A percentile compares a stretch with the other conserved stretches of the same genome.
These are phyloP conservation scores for Nomada lathburiana DNA, from an alignment of 2,888 invertebrate species.

Conservation along the genomic window DNA sequence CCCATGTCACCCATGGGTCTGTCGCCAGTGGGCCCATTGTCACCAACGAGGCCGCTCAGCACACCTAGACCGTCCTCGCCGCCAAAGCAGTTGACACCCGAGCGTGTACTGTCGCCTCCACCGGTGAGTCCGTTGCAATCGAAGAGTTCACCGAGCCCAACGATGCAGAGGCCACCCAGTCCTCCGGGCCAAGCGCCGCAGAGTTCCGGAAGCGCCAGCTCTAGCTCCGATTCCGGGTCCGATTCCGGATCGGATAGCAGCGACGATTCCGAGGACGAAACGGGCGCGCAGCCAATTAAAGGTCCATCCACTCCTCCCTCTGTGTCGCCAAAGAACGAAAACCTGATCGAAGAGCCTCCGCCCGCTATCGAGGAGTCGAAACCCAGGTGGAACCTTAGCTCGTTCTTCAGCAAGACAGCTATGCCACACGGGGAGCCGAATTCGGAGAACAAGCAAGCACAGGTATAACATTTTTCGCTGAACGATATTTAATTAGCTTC, in stretches of 20 bases:
- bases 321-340: constrained; percentile 75
- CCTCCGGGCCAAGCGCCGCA: constrained; percentile 85
- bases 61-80: constrained; percentile 68
- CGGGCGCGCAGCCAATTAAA: constrained; percentile 72
- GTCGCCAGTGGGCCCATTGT: constrained; percentile 77
- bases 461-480: constrained; percentile 57
- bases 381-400: constrained; percentile 83
- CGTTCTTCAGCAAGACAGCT: constrained; percentile 80
- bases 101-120: constrained; percentile 67
- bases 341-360: constrained; percentile 73
- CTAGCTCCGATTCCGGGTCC: constrained; percentile 88
- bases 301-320: constrained; percentile 83
- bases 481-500: background rate
- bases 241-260: constrained; percentile 87
- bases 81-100: constrained; percentile 67
- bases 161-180: constrained; percentile 78
- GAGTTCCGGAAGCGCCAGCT: constrained; percentile 86
- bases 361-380: constrained; percentile 84
- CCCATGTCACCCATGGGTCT: constrained; percentile 85
- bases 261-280: constrained; percentile 86
- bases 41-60: constrained; percentile 75
- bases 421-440: constrained; percentile 76
- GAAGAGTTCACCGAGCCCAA: constrained; percentile 39
- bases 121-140: constrained; percentile 60
- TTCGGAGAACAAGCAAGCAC: constrained; percentile 75